A percentile compares a stretch with the other conserved stretches of the same genome.
These are phyloP conservation scores for Centropyge bicolor DNA, from an alignment of 2,797 vertebrate species.

Conservation along the genomic window DNA sequence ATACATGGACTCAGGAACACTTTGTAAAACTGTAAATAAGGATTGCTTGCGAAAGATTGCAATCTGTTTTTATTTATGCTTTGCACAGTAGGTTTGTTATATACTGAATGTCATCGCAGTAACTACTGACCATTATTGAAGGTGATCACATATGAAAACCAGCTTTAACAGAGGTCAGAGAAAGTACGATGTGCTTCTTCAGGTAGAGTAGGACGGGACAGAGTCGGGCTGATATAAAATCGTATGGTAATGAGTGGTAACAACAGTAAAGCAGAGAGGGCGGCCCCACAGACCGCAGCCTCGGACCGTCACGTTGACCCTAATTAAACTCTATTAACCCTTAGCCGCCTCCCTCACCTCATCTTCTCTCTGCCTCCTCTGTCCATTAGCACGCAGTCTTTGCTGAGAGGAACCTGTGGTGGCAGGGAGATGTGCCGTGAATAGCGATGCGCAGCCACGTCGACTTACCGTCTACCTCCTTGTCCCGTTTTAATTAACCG, in stretches of 20 bases:
- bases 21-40: no score
- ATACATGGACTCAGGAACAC: no score
- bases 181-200: not conserved
- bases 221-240: not conserved
- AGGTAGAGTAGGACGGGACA: not conserved
- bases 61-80: no score
- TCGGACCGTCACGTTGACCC: conserved; percentile 43
- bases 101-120: no score
- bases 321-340: conserved; percentile 73
- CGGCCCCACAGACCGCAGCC: conserved; percentile 5
- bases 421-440: conserved; percentile 28
- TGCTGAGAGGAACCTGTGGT: conserved; percentile 16
- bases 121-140: not conserved
- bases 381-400: conserved; percentile 53
- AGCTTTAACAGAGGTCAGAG: not conserved
- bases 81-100: no score
- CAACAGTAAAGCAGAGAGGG: conserved; percentile 13
- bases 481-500: conserved; percentile 72
- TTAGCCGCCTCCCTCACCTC: conserved; percentile 29
- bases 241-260: no score
- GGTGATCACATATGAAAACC: not conserved
- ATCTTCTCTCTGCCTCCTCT: conserved; percentile 8
- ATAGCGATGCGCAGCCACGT: conserved; percentile 50
- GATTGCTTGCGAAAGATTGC: no score
- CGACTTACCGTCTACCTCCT: conserved; percentile 30